Percentiles rank a stretch among this genome's conserved stretches.
Conservation (phyloP, 2,797 vertebrate species). For the Clarias laeviceps region DNA sequence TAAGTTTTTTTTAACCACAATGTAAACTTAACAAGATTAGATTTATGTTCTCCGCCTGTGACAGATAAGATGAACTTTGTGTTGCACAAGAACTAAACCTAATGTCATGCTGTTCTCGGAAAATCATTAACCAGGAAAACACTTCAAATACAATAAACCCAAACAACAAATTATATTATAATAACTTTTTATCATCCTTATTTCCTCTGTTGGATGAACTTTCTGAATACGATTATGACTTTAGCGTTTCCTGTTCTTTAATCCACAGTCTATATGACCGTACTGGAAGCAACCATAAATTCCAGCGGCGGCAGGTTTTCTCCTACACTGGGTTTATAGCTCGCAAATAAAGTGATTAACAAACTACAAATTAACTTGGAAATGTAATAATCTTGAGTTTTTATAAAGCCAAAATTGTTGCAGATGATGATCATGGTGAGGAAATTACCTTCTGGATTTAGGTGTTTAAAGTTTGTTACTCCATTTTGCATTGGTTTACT, state of each 20-base stretch:
- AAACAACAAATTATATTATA: background rate
- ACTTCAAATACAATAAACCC: background rate
- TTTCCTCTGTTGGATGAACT: background rate
- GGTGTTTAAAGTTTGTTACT: background rate
- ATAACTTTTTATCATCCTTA: slow-evolving; percentile 8
- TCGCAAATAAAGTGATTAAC: background rate
- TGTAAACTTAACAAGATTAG: background rate
- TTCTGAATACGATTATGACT: background rate
- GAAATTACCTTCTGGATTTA: background rate
- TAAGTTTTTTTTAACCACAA: too few species aligned
- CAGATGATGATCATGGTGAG: background rate
- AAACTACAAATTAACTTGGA: background rate
- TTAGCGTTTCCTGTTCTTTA: background rate
- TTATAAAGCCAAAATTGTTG: background rate
- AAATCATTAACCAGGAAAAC: background rate
- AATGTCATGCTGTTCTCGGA: background rate
- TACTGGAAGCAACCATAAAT: background rate
- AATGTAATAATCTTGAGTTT: background rate
- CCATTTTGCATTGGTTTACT: background rate
- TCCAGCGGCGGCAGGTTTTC: too few species aligned
- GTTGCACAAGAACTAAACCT: background rate
- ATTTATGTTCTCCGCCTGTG: background rate
- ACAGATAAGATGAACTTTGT: background rate
- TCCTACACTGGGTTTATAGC: background rate
- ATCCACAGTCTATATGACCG: background rate